Conservation (phyloP, 2,888 invertebrate species). For the Melitaea athalia region DNA sequence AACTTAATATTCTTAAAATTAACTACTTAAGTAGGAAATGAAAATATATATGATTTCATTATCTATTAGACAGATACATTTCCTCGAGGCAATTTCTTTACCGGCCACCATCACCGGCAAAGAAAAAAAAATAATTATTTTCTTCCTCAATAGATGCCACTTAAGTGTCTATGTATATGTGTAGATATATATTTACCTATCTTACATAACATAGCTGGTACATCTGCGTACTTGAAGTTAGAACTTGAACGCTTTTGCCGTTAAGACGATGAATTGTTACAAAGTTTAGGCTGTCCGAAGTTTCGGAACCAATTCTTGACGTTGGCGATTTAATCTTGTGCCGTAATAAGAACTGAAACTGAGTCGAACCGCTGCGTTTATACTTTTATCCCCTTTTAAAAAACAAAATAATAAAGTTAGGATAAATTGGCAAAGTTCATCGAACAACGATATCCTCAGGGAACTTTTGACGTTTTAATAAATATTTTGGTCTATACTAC, state of each 20-base stretch:
- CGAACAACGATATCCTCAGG: background rate
- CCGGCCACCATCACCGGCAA: too few relatives aligned
- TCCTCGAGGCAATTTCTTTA: too few relatives aligned
- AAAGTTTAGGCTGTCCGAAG: conserved; percentile 38
- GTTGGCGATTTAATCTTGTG: conserved; percentile 37
- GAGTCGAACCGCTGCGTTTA: conserved; percentile 21
- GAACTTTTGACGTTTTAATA: background rate
- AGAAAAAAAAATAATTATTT: too few relatives aligned
- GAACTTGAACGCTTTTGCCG: conserved; percentile 22
- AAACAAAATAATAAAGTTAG: background rate
- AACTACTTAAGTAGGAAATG: too few relatives aligned
- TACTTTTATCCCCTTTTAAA: conserved; percentile 11
- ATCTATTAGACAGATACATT: too few relatives aligned
- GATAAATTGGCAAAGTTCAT: background rate
- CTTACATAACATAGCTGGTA: background rate
- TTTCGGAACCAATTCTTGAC: conserved; percentile 41
- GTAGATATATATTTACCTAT: background rate
- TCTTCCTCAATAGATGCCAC: too few relatives aligned
- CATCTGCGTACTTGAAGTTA: conserved; percentile 5
- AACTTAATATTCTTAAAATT: too few relatives aligned
- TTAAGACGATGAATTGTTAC: conserved; percentile 33
- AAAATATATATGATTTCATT: too few relatives aligned
- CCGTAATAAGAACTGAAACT: conserved; percentile 34
- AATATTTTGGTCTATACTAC: background rate
- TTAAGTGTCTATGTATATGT: background rate